Conservation (phyloP, 2,797 vertebrate species). For the Brachyrhaphis roseni region DNA sequence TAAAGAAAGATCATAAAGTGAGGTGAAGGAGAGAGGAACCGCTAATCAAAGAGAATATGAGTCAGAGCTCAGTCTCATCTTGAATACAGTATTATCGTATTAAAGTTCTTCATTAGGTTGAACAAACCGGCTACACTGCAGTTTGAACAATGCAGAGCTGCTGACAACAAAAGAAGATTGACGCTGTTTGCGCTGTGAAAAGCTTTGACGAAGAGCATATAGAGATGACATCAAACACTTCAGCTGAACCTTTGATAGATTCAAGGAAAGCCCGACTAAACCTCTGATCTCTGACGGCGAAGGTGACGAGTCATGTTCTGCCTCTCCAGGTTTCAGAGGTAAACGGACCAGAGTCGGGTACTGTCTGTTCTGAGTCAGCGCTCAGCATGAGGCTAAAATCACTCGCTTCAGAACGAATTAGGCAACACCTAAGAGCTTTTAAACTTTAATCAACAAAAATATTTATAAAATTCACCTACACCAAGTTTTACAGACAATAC, state of each 20-base stretch:
- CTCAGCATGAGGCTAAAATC: background rate
- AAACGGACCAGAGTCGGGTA: slow-evolving; percentile 8
- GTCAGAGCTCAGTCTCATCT: slow-evolving; percentile 1
- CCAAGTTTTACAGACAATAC: background rate
- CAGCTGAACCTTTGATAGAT: slow-evolving; percentile 39
- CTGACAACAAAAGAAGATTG: slow-evolving; percentile 37
- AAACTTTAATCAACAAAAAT: background rate
- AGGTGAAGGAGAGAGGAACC: slow-evolving; percentile 2
- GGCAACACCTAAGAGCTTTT: background rate
- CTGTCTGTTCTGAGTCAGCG: background rate
- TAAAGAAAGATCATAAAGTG: slow-evolving; percentile 17
- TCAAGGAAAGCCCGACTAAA: slow-evolving; percentile 34
- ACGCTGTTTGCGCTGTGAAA: slow-evolving; percentile 29
- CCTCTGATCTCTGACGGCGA: slow-evolving; percentile 37
- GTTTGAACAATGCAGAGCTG: slow-evolving; percentile 44
- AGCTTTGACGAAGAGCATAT: slow-evolving; percentile 34
- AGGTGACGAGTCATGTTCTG: slow-evolving; percentile 5
- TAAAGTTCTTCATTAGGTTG: slow-evolving; percentile 15
- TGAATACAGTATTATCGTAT: slow-evolving; percentile 29
- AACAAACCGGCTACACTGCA: slow-evolving; percentile 41
- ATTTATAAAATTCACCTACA: background rate
- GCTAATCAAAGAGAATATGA: slow-evolving; percentile 41
- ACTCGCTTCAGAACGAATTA: background rate
- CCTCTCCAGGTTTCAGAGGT: slow-evolving; percentile 21
- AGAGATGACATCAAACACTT: slow-evolving; percentile 31